These are phyloP conservation scores for Myripristis murdjan DNA, from an alignment of 2,797 vertebrate genomes.

Conservation along the genomic window DNA sequence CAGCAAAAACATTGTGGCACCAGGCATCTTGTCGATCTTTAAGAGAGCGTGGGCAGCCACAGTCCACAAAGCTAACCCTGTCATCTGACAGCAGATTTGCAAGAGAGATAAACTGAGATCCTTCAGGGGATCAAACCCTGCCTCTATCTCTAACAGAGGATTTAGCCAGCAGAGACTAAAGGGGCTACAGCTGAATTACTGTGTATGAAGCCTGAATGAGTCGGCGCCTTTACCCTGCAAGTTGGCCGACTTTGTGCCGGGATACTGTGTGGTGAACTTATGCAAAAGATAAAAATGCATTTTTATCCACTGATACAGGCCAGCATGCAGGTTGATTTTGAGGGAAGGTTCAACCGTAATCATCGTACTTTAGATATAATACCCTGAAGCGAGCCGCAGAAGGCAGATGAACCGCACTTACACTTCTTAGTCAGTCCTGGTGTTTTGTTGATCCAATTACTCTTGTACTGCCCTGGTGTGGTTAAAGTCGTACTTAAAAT, in stretches of 20 bases:
- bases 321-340: conserved; percentile 28
- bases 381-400: not conserved
- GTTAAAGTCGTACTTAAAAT: not conserved
- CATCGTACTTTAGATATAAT: conserved; percentile 7
- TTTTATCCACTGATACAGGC: conserved; percentile 58
- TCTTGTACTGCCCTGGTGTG: not conserved
- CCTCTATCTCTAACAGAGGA: conserved; percentile 84
- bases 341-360: conserved; percentile 35
- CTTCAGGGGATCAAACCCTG: conserved; percentile 82
- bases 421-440: conserved; percentile 5
- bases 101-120: conserved; percentile 86
- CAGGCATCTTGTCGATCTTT: conserved; percentile 66
- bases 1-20: conserved; percentile 56
- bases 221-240: conserved; percentile 73
- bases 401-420: conserved; percentile 15
- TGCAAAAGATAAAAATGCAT: conserved; percentile 65
- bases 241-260: conserved; percentile 70
- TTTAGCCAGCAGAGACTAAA: conserved; percentile 84
- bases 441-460: not conserved
- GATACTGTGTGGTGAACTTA: conserved; percentile 69
- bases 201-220: conserved; percentile 77
- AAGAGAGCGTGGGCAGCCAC: conserved; percentile 77
- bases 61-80: conserved; percentile 82
- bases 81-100: conserved; percentile 86
- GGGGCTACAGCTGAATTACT: conserved; percentile 79